A percentile compares a stretch with the other conserved stretches of the same genome.
These are phyloP conservation scores for Corvus moneduloides DNA, from an alignment of 2,113 vertebrate species.

Conservation along the genomic window DNA sequence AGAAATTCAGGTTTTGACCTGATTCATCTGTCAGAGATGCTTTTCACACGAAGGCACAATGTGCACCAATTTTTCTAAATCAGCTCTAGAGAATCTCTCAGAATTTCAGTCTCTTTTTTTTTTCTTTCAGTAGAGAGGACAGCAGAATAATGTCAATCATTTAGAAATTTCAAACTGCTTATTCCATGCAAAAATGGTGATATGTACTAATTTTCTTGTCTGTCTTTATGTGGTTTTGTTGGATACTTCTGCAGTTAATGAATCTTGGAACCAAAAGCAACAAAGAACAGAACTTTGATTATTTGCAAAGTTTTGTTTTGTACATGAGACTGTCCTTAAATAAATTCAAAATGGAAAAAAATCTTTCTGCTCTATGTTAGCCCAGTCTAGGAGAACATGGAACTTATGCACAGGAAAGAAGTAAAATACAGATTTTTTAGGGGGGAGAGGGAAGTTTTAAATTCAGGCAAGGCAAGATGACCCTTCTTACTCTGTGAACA, in stretches of 20 bases:
- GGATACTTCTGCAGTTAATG: neutral
- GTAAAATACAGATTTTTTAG: neutral
- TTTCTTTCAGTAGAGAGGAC: neutral
- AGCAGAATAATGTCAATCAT: neutral
- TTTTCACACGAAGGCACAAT: neutral
- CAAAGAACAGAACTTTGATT: neutral
- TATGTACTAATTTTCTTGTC: neutral
- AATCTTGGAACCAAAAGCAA: neutral
- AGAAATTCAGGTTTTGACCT: neutral
- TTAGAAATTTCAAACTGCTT: neutral
- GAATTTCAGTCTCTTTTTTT: neutral
- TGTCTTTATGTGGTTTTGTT: neutral
- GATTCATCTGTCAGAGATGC: neutral
- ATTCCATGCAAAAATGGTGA: neutral
- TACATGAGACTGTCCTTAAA: neutral
- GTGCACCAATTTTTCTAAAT: neutral
- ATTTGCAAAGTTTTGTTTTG: neutral
- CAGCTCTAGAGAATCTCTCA: neutral
- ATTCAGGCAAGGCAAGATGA: neutral
- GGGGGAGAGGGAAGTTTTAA: neutral
- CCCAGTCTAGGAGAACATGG: neutral
- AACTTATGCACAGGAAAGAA: neutral
- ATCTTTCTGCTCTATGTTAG: neutral
- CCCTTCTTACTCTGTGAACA: neutral
- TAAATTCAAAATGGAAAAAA: neutral